Evolutionary conservation across 2,113 vertebrate species (phyloP), one percentile per base, ranked within the genome.

Genomic region (Taurulus bubalis): DNA sequence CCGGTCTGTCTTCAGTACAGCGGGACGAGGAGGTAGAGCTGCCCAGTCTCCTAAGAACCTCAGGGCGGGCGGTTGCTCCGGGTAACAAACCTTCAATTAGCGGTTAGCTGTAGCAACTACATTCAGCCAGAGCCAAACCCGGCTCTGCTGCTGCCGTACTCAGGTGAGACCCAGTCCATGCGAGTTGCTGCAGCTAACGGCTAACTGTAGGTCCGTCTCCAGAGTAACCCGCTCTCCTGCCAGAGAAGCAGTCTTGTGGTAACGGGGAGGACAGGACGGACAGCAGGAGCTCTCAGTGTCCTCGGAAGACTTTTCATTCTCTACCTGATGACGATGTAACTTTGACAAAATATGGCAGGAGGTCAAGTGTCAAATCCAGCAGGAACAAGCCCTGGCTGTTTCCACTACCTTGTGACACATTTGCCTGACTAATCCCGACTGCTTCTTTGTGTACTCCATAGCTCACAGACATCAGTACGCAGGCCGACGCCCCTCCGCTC

Each of bases 401-500:
- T 51, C 20, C 49, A 47, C 18, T n/a, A 53, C 8, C 20, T 53
- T n/a, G 49, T 53, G 8, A n/a, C 14, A 40, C 63, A 66, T 18
- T 42, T 28, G 14, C 38, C 36, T 66, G n/a, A 26, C 63, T 26
- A 26, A 45, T 42, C 14, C 9, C 6, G 4, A 66, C 38, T 45
- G 24, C 24, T 26, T 3, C n/a, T 26, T 2, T 56, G 26, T 9
- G 8, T 38, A 16, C 14, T 32, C 66, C 32, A 12, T 3, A 70
- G 47, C 8, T 24, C 16, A 6, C 22, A 15, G 6, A 32, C 34
- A 62, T 38, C 10, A 36, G 59, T 45, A 67, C 65, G 53, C 36
- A 75, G 14, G 18, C 66, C 18, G 58, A 60, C 74, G 72, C 53
- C 38, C 49, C 30, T 66, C 40, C 60, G 69, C 76, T 77, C 63